Base-by-base conservation (phyloP, 2,797 vertebrate species). In the Monodelphis domestica region DNA sequence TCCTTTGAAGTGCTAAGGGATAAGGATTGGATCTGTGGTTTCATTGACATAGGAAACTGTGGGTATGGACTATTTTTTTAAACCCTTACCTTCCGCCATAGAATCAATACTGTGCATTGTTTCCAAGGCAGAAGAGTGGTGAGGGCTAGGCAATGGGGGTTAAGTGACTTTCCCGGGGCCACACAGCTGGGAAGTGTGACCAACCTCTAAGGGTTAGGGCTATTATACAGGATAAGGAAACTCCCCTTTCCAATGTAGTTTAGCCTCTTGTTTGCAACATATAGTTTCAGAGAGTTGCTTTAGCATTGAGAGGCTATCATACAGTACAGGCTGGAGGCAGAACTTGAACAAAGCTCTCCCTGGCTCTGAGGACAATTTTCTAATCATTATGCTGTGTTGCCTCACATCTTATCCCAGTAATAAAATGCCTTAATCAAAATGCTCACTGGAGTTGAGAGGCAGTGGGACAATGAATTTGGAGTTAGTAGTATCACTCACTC, bases 71-170 rank as follows among this genome's bases (percentile, higher is more conserved):
- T n/a, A 52, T 50, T n/a, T n/a, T n/a, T n/a, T n/a, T n/a, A n/a
- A n/a, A n/a, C n/a, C n/a, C n/a, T n/a, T n/a, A n/a, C n/a, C 2
- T 55, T 21, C 54, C 92, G 56, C 90, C 55, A 12, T 29, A 24
- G 26, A 12, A 26, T 55, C 51, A 90, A 6, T n/a, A n/a, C n/a
- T n/a, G n/a, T n/a, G n/a, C n/a, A n/a, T 17, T 53, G 3, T 12
- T 15, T 88, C 50, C 17, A 89, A 59, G 78, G 54, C 94, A 91
- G 94, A 95, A 96, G 95, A 95, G 91, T 38, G 0, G 89, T 89
- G 87, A 78, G 52, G 93, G 95, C 55, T 95, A 93, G 89, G 63
- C 89, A 78, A 53, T 78, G 93, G 59, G 51, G 94, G 88, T 51
- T 45, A 33, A 90, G 53, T 93, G 12, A 0, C 5, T 54, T 59